Base-by-base conservation (phyloP, 2,888 invertebrate genomes). In the Pollenia griseotomentosa region DNA sequence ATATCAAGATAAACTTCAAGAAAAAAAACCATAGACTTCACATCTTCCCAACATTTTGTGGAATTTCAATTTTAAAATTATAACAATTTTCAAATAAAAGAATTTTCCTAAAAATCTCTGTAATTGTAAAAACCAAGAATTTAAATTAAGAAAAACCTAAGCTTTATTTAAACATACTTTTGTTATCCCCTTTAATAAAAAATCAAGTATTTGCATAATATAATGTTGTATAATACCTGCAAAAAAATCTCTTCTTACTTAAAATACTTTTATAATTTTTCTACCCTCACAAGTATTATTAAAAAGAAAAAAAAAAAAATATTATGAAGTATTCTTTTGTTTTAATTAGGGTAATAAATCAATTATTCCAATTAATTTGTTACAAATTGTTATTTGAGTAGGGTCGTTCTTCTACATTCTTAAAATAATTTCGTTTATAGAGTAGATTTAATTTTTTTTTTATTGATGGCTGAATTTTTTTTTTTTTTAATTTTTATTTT, bases 351-450 rank as follows among this genome's bases (percentile, higher is more conserved):
- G 61, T 63, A 82, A 86, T 82, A 86, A 86, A 83, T 86, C 82
- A 86, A 86, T 86, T 86, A 83, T 86, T 82, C 78, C 86, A 86
- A 86, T 86, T 86, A 86, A 83, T 78, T 78, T 83, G 63, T 57
- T 63, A 86, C 55, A 57, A 74, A 55, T 23, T 74, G 63, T 46
- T 55, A 86, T 73, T 79, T 85, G 73, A 85, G 82, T 53, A 70
- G 82, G 86, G 68, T 74, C 61, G 23, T 10, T 66, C 6, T 77
- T 46, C 53, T 23, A 40, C 59, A 61, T 42, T 6, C 11, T n/a
- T 57, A 51, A 16, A 19, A 44, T 46, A 11, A 23, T 40, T 19
- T 5, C 3, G 14, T 53, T 11, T 40, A 55, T 12, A 33, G 11
- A 40, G 16, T 9, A 63, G 0, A 19, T 46, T 23, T 33, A 51